Evolutionary conservation across 2,797 vertebrate genomes (phyloP).

Genomic region (Anguilla pacifica): DNA sequence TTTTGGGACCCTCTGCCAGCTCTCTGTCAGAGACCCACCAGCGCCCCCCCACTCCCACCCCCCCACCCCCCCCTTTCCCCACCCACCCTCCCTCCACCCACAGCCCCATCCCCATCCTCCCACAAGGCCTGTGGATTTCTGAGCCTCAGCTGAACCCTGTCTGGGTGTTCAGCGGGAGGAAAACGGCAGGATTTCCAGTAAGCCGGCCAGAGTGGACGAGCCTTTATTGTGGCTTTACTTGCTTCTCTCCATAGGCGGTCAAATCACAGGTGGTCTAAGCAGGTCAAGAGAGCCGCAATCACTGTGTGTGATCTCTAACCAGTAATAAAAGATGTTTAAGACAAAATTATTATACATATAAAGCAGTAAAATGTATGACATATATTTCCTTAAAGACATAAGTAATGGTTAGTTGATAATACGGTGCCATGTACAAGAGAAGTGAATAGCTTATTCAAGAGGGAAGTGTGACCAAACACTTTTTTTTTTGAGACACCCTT

Average conservation of each 20-base stretch:
- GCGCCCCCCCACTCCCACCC: neutral
- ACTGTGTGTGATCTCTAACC: neutral
- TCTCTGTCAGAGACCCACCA: constrained; percentile 39
- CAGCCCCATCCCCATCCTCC: neutral
- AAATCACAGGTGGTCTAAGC: neutral
- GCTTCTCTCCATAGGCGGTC: neutral
- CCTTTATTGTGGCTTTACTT: constrained; percentile 1
- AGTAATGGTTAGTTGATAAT: neutral
- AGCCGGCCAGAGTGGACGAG: neutral
- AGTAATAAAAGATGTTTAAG: neutral
- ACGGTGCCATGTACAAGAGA: neutral
- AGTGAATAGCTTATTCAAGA: neutral
- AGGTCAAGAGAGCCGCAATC: neutral
- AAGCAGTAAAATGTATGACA: neutral
- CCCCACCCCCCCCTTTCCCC: too few species aligned
- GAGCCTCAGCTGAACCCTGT: neutral
- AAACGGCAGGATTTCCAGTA: constrained; percentile 1
- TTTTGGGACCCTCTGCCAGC: neutral
- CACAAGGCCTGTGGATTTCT: neutral
- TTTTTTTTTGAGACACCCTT: neutral
- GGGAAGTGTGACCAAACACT: neutral
- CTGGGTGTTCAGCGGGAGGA: neutral
- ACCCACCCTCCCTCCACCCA: neutral
- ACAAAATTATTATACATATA: neutral
- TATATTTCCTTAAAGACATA: neutral